phyloP scores from a whole-genome alignment of 2,797 vertebrate genomes.

The Sphenodon punctatus region DNA sequence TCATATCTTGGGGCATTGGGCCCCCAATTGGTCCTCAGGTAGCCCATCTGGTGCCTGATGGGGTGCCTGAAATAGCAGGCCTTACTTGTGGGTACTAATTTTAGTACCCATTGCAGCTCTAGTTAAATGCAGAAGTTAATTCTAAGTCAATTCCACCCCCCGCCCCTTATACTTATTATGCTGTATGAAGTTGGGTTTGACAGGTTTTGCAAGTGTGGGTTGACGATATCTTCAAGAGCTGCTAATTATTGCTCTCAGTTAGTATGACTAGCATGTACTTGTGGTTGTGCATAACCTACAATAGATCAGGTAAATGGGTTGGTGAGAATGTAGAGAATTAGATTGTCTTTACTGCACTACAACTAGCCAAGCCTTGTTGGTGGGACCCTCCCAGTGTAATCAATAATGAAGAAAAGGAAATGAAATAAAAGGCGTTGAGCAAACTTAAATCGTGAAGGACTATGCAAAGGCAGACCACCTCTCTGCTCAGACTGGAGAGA shows the following conservation, averaged over 20 bases:
- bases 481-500: background rate
- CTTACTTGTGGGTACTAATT: too few species aligned
- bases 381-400: background rate
- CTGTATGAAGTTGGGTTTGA: background rate
- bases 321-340: too few species aligned
- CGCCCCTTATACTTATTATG: background rate
- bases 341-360: too few species aligned
- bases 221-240: background rate
- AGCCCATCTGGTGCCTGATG: too few species aligned
- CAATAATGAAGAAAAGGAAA: background rate
- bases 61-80: too few species aligned
- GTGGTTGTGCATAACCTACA: background rate
- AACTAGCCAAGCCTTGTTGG: background rate
- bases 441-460: background rate
- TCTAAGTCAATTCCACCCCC: background rate
- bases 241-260: background rate
- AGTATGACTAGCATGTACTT: background rate
- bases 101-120: too few species aligned
- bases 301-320: too few species aligned
- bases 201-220: background rate
- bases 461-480: background rate
- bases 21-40: too few species aligned
- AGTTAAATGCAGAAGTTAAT: background rate
- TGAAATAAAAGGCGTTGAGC: background rate
- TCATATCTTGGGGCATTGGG: too few species aligned